Base-by-base conservation (phyloP, 1,140 invertebrate species). In the Cepaea nemoralis region DNA sequence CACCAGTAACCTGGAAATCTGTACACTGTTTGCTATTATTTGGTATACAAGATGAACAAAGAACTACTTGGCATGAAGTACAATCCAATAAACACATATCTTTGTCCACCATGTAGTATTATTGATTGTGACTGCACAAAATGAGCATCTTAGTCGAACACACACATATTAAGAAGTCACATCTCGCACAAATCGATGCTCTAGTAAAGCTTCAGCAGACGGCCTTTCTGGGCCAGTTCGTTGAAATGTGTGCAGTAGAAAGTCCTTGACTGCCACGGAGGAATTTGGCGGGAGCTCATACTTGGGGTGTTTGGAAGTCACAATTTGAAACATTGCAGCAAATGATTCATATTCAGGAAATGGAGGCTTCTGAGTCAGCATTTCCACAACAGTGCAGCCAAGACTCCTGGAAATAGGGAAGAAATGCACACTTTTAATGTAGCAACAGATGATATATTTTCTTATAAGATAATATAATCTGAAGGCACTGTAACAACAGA, bases 311-410 rank as follows among this genome's bases (percentile, higher is more conserved):
- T 90, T 87, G 39, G 84, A 86, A 16, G 89, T 91, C 14, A 89
- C 91, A 37, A 91, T 91, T 82, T 91, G 90, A 83, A 89, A 91
- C 83, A 92, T 91, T 69, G 91, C 91, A 40, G 90, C 90, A 87
- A 91, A 89, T 12, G 88, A 83, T 87, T 92, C 90, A 39, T 88
- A 87, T 14, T 92, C 89, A n/a, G 87, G 81, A 85, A 89, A 92
- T 3, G 91, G 91, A 42, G 90, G 91, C 82, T 87, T 88, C 50
- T 82, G 85, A 0, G 90, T 91, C 19, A 91, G 70, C 89, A 91
- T 91, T 83, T 92, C 91, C 35, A 92, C 91, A 33, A 91, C 83
- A 12, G 91, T 91, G 82, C 90, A 91, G 37, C 90, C 91, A 37
- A 92, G 82, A 85, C 90, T 91, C 91, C 91, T 91, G 84, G 71